Percentiles rank a stretch among this genome's conserved stretches.
These are phyloP conservation scores for Butorides virescens DNA, from an alignment of 2,113 vertebrate species.

Conservation along the genomic window DNA sequence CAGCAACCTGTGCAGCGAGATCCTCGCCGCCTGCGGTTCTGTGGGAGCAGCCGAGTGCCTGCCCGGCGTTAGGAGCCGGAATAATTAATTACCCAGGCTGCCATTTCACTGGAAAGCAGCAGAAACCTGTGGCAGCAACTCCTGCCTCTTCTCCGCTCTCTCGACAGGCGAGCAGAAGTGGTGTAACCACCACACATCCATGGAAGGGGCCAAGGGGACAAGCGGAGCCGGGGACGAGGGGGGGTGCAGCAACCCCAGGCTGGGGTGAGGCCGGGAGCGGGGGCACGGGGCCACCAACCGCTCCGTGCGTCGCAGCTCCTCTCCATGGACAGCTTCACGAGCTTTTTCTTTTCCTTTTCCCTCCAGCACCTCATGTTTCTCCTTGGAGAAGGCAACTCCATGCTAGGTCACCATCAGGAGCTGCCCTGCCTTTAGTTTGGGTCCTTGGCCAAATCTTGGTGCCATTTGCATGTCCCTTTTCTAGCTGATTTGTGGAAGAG, in stretches of 20 bases:
- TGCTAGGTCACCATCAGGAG: not conserved
- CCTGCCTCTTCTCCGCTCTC: not conserved
- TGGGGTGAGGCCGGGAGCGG: not conserved
- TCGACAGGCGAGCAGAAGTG: accelerated
- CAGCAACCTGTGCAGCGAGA: not conserved
- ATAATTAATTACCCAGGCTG: not conserved
- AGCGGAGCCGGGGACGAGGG: accelerated
- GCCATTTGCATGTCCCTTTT: not conserved
- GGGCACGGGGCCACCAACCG: not conserved
- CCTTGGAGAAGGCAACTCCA: not conserved
- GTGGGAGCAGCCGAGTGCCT: not conserved
- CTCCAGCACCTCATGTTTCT: not conserved
- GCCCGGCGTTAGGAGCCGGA: not conserved
- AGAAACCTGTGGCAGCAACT: not conserved
- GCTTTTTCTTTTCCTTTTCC: not conserved
- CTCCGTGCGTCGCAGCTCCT: not conserved
- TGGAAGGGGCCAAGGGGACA: not conserved
- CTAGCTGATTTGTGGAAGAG: not conserved
- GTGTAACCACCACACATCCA: not conserved
- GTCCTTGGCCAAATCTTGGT: not conserved
- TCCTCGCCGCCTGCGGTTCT: not conserved
- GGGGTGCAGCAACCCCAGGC: not conserved
- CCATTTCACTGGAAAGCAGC: not conserved
- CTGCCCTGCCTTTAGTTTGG: not conserved
- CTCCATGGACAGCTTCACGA: not conserved